A percentile compares a stretch with the other conserved stretches of the same genome.
These are phyloP conservation scores for Dynastes hyllus DNA, from an alignment of 2,888 invertebrate genomes.

Conservation along the genomic window DNA sequence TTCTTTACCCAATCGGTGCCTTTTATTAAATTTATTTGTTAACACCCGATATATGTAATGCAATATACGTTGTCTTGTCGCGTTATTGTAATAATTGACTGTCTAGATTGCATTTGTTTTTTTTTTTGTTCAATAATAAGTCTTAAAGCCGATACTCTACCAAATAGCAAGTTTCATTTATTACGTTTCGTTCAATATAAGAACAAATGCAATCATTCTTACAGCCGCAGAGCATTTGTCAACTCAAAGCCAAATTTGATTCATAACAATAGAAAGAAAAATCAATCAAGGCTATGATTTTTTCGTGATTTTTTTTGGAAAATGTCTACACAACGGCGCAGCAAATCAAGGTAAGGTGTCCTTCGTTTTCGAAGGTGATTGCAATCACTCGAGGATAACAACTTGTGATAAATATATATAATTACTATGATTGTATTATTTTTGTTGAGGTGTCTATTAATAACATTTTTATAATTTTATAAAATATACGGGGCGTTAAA, in stretches of 20 bases:
- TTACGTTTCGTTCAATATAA: not conserved
- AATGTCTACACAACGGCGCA: not conserved
- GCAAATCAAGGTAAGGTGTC: too few species aligned
- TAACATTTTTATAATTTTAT: conserved; percentile 6
- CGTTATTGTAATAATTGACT: conserved; percentile 29
- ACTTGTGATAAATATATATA: conserved; percentile 19
- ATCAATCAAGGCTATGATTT: not conserved
- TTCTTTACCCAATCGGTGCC: not conserved
- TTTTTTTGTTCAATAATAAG: conserved; percentile 2
- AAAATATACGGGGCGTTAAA: not conserved
- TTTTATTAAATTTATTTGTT: not conserved
- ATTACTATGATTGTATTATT: conserved; percentile 38
- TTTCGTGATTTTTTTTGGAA: too few species aligned
- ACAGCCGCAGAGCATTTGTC: not conserved
- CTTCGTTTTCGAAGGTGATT: conserved; percentile 11
- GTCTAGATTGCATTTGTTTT: conserved; percentile 29
- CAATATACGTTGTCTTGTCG: not conserved
- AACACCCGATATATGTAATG: not conserved
- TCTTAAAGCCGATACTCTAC: not conserved
- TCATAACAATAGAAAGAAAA: not conserved
- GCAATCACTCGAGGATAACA: not conserved
- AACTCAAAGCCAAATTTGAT: too few species aligned
- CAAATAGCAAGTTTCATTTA: not conserved
- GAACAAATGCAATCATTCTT: conserved; percentile 21
- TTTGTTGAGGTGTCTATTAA: conserved; percentile 17